These are phyloP conservation scores for Silvanus unidentatus DNA, from an alignment of 2,888 invertebrate species.

Conservation along the genomic window DNA sequence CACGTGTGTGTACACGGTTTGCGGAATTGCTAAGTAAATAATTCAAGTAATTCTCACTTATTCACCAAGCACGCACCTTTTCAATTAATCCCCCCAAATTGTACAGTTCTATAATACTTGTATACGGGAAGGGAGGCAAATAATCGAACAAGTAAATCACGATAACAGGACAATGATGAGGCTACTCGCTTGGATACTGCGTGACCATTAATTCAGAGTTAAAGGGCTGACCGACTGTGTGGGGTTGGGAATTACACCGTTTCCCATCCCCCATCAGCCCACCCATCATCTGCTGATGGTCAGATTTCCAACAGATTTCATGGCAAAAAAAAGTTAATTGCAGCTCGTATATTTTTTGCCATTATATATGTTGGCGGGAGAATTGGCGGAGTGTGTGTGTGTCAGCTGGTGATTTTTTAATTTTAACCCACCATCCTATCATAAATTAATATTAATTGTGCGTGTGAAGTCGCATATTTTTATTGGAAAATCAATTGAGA, in stretches of 20 bases:
- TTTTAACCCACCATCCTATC: too few relatives aligned
- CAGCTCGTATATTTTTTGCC: not conserved
- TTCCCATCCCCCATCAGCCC: slow-evolving; percentile 25
- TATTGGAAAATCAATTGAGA: too few relatives aligned
- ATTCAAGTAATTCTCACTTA: too few relatives aligned
- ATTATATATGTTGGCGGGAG: too few relatives aligned
- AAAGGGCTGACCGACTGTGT: slow-evolving; percentile 15
- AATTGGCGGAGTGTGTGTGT: too few relatives aligned
- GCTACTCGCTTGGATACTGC: slow-evolving; percentile 14
- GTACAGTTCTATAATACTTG: not conserved
- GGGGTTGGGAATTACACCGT: too few relatives aligned
- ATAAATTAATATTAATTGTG: too few relatives aligned
- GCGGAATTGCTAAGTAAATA: too few relatives aligned
- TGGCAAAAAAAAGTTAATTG: not conserved
- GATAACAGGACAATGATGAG: slow-evolving; percentile 35
- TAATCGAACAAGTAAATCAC: slow-evolving; percentile 34
- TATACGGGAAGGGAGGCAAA: slow-evolving; percentile 20
- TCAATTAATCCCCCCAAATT: slow-evolving; percentile 26
- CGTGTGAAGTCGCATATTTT: too few relatives aligned
- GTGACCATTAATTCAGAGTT: slow-evolving; percentile 30
- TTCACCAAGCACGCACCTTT: slow-evolving; percentile 18
- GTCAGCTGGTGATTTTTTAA: too few relatives aligned
- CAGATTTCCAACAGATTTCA: slow-evolving; percentile 16
- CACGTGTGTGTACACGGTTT: too few relatives aligned
- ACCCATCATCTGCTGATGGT: slow-evolving; percentile 7